Evolutionary conservation across 2,797 vertebrate species (phyloP), one percentile per base, ranked within the genome.

Genomic region (Euthynnus affinis): DNA sequence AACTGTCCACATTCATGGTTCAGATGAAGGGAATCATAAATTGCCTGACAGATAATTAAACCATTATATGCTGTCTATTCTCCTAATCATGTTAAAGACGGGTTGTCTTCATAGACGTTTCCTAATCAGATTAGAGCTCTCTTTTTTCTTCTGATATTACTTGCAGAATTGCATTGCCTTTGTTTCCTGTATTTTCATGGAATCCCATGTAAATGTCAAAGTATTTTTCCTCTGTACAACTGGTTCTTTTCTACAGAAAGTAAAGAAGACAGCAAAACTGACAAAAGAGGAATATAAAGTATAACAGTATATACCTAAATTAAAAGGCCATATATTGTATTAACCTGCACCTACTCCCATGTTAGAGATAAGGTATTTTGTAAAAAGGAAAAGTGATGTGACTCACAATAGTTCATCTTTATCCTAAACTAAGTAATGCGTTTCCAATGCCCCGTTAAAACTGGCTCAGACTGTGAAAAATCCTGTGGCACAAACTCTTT

Each of bases 391-490:
- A 48, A 71, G 46, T 12, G 55, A 67, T 56, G 29, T 13, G 1
- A 68, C 48, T 76, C 70, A 61, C 60, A 58, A 57, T 22, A 53
- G 58, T 64, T 27, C n/a, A 55, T 75, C 42, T 77, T 84, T 29
- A 83, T 62, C 77, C 66, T 80, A 76, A 90, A 82, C 77, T 75
- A 1, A 78, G 84, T 72, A 86, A 89, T 81, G 83, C 83, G 74
- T 89, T 91, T 83, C 89, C 79, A 90, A 91, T 89, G 71, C 78
- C 52, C 82, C 48, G 74, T 79, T 87, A 74, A 85, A 87, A 78
- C 17, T 69, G 81, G 23, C 49, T 86, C 29, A 69, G 81, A 83
- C 84, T 86, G 85, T 91, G 87, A 87, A 76, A 80, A 83, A 77
- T 81, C 80, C 76, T 62, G 60, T 78, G 69, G 60, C 65, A 75